These are phyloP conservation scores for Torymus texanus DNA, from an alignment of 2,888 invertebrate genomes.

Conservation along the genomic window DNA sequence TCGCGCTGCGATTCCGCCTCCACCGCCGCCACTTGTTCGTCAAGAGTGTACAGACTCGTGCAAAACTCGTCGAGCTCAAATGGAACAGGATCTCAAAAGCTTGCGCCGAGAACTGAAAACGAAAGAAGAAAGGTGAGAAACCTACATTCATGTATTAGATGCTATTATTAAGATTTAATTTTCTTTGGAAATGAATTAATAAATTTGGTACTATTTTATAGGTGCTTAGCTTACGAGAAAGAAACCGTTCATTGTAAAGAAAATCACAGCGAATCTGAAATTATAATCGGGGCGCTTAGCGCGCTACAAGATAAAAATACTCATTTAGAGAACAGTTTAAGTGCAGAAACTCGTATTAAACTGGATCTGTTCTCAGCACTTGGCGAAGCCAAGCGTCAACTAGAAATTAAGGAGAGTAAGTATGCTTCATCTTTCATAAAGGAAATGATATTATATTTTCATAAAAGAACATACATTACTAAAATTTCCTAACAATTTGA, in stretches of 20 bases:
- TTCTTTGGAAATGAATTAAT: background rate
- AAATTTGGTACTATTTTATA: constrained; percentile 48
- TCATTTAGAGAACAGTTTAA: constrained; percentile 94
- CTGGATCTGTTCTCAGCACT: constrained; percentile 98
- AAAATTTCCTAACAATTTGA: too few relatives aligned
- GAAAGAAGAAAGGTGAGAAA: constrained; percentile 80
- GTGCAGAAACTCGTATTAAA: constrained; percentile 97
- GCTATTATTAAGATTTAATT: background rate
- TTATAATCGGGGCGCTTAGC: constrained; percentile 86
- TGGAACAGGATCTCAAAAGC: constrained; percentile 83
- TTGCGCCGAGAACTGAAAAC: constrained; percentile 81
- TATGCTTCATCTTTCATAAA: constrained; percentile 57
- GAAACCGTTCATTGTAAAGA: constrained; percentile 78
- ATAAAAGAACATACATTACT: background rate
- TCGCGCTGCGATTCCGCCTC: constrained; percentile 69
- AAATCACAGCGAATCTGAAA: constrained; percentile 82
- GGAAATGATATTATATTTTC: constrained; percentile 4
- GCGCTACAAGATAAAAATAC: constrained; percentile 93
- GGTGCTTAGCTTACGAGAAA: constrained; percentile 68
- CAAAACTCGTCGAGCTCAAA: constrained; percentile 80
- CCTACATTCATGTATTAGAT: background rate
- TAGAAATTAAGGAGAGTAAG: constrained; percentile 91
- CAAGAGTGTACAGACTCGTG: constrained; percentile 83
- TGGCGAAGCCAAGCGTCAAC: constrained; percentile 93
- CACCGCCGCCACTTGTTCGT: constrained; percentile 72